Base-by-base conservation (phyloP, 2,113 vertebrate species). In the Menidia beryllina region DNA sequence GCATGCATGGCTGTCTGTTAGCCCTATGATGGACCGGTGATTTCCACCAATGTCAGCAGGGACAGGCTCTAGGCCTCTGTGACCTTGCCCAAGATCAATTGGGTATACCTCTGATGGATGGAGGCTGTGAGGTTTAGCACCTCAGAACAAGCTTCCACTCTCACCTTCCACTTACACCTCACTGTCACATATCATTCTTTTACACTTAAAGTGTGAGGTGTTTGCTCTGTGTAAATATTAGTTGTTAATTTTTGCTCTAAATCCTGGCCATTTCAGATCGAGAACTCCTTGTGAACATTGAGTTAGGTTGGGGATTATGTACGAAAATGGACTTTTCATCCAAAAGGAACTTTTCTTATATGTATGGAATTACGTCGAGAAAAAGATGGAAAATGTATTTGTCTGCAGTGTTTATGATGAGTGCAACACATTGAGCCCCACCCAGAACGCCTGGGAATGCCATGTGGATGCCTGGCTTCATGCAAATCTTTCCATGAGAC, bases 401-500 rank as follows among this genome's bases (percentile, higher is more conserved):
- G 12, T 39, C 3, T 54, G 3, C 34, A 30, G 8, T 36, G 9
- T 12, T 60, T 21, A 49, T 4, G 24, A 34, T 47, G 26, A 54
- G 15, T 4, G 41, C 13, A 57, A 8, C 4, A 4, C 25, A 51
- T 55, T 24, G 48, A 65, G 54, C 23, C 49, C 34, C 39, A 72
- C 72, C 39, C 39, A 69, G 43, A 36, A 14, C 15, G 15, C 26
- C 23, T 26, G n/a, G 11, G 10, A 48, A 66, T 2, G 0, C 26
- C 55, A 20, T 45, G 21, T 30, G 4, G 21, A 23, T 26, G 3
- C 23, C 6, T 24, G 12, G 50, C 3, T 51, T 1, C 0, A 25
- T 10, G 0, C 25, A 60, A 12, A 50, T 75, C 67, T 79, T 77
- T 77, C 11, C 62, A 77, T 82, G 68, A 74, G 56, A 62, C 77